Evolutionary conservation across 2,113 vertebrate genomes (phyloP).

Genomic region (Chaetodon trifascialis): DNA sequence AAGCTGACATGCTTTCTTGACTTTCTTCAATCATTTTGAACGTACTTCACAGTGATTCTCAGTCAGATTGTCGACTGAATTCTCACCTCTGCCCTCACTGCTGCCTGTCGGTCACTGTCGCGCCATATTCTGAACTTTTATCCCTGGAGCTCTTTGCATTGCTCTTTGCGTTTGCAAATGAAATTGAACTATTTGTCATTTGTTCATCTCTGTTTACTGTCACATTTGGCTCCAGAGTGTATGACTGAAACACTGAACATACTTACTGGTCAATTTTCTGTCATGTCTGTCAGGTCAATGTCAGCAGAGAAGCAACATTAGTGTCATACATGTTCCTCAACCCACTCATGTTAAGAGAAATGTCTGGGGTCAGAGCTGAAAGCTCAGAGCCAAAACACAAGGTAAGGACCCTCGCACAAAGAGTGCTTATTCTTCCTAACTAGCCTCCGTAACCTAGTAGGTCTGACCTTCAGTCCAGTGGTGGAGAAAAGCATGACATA

Average conservation of each 20-base stretch:
- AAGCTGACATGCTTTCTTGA: too few species aligned
- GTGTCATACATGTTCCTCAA: conserved; percentile 50
- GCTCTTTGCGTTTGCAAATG: neutral
- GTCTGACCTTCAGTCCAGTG: conserved; percentile 54
- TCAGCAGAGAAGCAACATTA: conserved; percentile 61
- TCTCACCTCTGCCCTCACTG: neutral
- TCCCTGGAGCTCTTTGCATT: conserved; percentile 22
- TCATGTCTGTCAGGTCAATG: conserved; percentile 63
- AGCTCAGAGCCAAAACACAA: conserved; percentile 33
- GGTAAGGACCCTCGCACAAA: conserved; percentile 22
- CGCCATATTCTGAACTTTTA: neutral
- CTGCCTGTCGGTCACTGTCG: conserved; percentile 8
- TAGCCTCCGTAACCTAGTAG: conserved; percentile 54
- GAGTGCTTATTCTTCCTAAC: conserved; percentile 54
- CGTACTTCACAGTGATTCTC: neutral
- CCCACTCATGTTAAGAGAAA: conserved; percentile 42
- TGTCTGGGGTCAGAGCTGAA: conserved; percentile 27
- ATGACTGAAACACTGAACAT: conserved; percentile 49
- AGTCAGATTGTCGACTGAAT: neutral
- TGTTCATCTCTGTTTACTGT: conserved; percentile 39
- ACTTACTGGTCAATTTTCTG: conserved; percentile 52
- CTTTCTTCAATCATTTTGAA: too few species aligned
- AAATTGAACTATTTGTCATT: conserved; percentile 30
- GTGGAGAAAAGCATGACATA: conserved; percentile 60
- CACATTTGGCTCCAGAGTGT: conserved; percentile 51